These are phyloP conservation scores for Eutolmus rufibarbis DNA, from an alignment of 2,888 invertebrate species.

Conservation along the genomic window DNA sequence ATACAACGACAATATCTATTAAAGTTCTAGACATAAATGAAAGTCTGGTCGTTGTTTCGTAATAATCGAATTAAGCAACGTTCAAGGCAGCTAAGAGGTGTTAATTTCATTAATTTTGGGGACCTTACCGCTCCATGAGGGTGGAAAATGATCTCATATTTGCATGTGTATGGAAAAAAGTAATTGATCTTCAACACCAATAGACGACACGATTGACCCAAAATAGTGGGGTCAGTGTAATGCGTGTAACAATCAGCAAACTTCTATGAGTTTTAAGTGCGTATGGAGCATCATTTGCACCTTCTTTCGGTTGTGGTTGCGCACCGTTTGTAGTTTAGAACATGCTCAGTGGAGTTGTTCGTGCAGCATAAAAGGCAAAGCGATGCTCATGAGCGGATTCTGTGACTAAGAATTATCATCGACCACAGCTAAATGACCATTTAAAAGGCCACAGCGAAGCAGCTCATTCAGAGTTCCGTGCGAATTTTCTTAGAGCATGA, in stretches of 20 bases:
- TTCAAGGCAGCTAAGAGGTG: neutral
- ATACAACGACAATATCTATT: neutral
- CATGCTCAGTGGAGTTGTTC: neutral
- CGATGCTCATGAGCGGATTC: neutral
- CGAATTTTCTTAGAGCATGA: neutral
- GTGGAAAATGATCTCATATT: slow-evolving; percentile 5
- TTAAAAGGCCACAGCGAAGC: neutral
- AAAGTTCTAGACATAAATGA: neutral
- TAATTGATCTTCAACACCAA: neutral
- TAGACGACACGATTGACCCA: neutral
- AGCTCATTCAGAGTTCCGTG: neutral
- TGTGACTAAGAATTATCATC: neutral
- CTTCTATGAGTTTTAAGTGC: neutral
- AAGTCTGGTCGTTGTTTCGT: neutral
- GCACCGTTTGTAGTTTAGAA: neutral
- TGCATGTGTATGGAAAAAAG: neutral
- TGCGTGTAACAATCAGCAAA: neutral
- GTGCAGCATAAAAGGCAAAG: neutral
- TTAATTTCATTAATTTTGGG: neutral
- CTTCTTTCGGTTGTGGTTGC: neutral
- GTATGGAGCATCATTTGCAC: neutral
- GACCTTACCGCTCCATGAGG: neutral
- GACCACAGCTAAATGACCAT: neutral
- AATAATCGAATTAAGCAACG: neutral
- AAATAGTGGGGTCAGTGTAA: neutral